Percentiles rank a stretch among this genome's conserved stretches.
These are phyloP conservation scores for Melanotaenia pygmaea DNA, from an alignment of 2,797 vertebrate genomes.

Conservation along the genomic window DNA sequence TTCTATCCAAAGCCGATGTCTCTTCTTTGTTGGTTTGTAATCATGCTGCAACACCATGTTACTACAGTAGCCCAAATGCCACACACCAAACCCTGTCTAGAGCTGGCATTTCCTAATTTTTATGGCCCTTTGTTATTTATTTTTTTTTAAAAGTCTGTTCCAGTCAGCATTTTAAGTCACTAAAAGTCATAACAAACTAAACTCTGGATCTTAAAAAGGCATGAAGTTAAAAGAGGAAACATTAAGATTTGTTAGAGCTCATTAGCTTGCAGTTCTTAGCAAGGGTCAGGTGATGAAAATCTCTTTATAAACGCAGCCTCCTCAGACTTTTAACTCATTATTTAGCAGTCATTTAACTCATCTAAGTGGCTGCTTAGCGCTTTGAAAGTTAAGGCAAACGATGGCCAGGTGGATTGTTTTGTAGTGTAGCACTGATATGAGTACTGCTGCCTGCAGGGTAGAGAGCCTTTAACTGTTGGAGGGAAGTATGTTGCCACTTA, in stretches of 20 bases:
- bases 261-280: background rate
- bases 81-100: background rate
- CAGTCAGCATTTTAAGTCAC: background rate
- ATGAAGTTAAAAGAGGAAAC: too few species aligned
- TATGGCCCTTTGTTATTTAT: background rate
- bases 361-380: background rate
- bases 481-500: background rate
- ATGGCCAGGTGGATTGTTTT: background rate
- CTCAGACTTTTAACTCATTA: background rate
- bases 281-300: background rate
- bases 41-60: background rate
- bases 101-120: background rate
- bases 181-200: background rate
- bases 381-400: background rate
- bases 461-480: background rate
- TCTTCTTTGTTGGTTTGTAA: background rate
- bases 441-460: too few species aligned
- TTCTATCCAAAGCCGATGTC: background rate
- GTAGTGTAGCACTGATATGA: background rate
- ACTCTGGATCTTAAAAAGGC: too few species aligned
- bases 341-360: background rate
- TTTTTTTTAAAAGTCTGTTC: background rate
- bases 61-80: background rate
- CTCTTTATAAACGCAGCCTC: background rate
- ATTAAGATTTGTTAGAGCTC: background rate